phyloP scores from a whole-genome alignment of 2,113 vertebrate genomes.

The Phoenicopterus ruber region DNA sequence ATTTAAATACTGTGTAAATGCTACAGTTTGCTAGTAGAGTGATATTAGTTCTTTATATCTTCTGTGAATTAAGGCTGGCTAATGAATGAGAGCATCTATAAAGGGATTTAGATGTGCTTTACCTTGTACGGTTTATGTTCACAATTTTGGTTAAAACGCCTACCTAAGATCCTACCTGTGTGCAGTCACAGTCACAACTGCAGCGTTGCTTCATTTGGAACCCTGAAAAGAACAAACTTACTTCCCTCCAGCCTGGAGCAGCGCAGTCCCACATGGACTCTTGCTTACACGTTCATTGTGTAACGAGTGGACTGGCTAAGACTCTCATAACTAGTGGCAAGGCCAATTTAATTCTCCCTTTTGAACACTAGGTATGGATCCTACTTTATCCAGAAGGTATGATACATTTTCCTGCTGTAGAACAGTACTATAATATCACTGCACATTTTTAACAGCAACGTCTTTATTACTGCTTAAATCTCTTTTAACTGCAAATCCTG shows the following conservation, averaged over 20 bases:
- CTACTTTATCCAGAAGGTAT: neutral
- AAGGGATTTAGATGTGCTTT: neutral
- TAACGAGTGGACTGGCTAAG: neutral
- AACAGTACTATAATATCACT: neutral
- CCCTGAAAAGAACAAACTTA: neutral
- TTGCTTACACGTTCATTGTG: neutral
- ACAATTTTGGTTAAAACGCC: neutral
- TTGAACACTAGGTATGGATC: neutral
- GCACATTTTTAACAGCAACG: neutral
- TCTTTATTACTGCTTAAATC: neutral
- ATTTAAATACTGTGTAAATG: neutral
- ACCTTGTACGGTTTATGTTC: neutral
- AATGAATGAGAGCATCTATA: neutral
- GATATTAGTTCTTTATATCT: neutral
- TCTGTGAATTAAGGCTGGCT: neutral
- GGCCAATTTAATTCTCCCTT: neutral
- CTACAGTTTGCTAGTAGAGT: neutral
- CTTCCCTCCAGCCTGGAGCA: neutral
- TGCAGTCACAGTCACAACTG: neutral
- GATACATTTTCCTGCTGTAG: neutral
- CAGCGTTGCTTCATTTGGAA: neutral
- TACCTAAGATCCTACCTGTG: no score
- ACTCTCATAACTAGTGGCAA: no score
- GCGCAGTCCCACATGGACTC: rapidly evolving
- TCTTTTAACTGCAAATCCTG: neutral